These are phyloP conservation scores for Eidolon helvum DNA, from an alignment of 2,113 vertebrate species.

Conservation along the genomic window DNA sequence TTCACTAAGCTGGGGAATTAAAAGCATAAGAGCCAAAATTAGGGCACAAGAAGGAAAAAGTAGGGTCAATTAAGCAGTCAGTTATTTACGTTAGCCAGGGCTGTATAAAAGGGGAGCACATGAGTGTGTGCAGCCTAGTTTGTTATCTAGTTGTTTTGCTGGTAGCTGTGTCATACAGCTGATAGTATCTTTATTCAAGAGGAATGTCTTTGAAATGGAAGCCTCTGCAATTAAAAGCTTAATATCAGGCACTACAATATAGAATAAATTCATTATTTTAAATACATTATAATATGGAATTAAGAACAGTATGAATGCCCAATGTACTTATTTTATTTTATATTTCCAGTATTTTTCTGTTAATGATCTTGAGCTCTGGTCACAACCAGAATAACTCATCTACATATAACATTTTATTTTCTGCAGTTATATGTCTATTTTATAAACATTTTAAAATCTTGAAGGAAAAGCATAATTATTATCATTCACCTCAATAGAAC, in stretches of 20 bases:
- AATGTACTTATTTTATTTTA: background rate
- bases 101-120: background rate
- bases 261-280: background rate
- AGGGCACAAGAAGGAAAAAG: background rate
- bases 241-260: background rate
- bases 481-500: background rate
- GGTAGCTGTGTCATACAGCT: background rate
- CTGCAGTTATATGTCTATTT: background rate
- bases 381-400: background rate
- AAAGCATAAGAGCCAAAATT: background rate
- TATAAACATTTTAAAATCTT: background rate
- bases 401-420: background rate
- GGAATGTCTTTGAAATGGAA: background rate
- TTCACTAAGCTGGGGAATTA: background rate
- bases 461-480: background rate
- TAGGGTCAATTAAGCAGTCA: background rate
- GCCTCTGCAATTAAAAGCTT: background rate
- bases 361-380: background rate
- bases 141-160: background rate
- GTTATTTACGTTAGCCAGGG: background rate
- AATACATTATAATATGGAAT: background rate
- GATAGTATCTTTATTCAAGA: background rate
- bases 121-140: accelerated
- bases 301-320: background rate
- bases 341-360: background rate